phyloP scores from a whole-genome alignment of 37 sponge, comb jelly and placozoan genomes.

The Agelas oroides region DNA sequence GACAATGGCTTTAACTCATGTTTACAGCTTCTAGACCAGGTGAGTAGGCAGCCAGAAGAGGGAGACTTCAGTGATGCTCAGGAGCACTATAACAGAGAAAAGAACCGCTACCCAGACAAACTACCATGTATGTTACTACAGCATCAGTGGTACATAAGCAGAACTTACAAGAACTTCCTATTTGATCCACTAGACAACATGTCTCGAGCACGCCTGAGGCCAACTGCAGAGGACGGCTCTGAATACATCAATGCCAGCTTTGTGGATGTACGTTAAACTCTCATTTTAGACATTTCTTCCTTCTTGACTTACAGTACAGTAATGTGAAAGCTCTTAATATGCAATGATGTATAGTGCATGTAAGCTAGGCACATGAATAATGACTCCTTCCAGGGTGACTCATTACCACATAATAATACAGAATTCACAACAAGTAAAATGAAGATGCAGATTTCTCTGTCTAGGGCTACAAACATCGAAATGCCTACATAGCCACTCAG shows the following conservation, averaged over 20 bases:
- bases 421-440: no score
- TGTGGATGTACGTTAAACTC: constrained; percentile 56
- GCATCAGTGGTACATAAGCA: not conserved
- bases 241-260: constrained; percentile 84
- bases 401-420: no score
- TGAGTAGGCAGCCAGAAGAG: constrained; percentile 58
- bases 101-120: constrained; percentile 60
- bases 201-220: constrained; percentile 54
- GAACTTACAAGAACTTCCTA: not conserved
- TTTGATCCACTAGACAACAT: constrained; percentile 38
- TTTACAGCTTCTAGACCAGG: constrained; percentile 60
- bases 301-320: no score
- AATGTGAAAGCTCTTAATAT: no score
- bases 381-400: no score
- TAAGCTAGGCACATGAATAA: not conserved
- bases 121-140: constrained; percentile 41
- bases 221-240: constrained; percentile 58
- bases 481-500: constrained; percentile 78
- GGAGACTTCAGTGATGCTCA: constrained; percentile 55
- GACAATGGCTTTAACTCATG: no score
- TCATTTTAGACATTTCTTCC: no score
- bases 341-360: no score
- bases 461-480: constrained; percentile 76
- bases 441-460: not conserved
- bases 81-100: constrained; percentile 61